Conservation (phyloP, 2,797 vertebrate genomes). For the Melopsittacus undulatus region DNA sequence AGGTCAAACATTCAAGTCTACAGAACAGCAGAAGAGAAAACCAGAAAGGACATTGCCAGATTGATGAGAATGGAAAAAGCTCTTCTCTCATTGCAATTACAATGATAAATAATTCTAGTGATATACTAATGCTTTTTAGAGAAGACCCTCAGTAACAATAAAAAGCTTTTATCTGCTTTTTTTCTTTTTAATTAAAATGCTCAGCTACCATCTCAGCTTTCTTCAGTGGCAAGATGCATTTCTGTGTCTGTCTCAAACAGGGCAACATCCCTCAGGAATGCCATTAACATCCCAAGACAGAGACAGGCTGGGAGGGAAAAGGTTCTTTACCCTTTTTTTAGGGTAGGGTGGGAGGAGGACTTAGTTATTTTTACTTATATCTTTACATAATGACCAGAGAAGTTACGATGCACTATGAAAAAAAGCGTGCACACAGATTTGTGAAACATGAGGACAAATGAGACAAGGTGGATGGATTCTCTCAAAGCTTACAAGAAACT, state of each 20-base stretch:
- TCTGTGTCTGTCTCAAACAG: background rate
- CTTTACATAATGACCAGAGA: background rate
- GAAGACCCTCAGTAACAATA: background rate
- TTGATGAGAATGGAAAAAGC: background rate
- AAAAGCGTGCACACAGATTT: accelerated
- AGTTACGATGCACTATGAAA: background rate
- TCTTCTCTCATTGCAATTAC: background rate
- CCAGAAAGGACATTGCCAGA: background rate
- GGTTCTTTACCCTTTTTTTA: background rate
- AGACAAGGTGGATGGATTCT: background rate
- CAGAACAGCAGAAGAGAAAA: accelerated
- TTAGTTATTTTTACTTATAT: background rate
- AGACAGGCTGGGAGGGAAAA: background rate
- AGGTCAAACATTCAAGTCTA: background rate
- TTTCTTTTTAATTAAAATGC: background rate
- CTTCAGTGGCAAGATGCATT: background rate
- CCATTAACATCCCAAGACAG: background rate
- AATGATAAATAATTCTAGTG: background rate
- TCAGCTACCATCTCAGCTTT: background rate
- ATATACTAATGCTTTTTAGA: background rate
- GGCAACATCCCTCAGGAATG: background rate
- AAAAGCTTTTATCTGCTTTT: background rate
- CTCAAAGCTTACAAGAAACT: background rate
- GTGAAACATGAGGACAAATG: background rate
- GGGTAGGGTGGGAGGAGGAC: accelerated